phyloP scores from a whole-genome alignment of 2,113 vertebrate species.

The Uria aalge region DNA sequence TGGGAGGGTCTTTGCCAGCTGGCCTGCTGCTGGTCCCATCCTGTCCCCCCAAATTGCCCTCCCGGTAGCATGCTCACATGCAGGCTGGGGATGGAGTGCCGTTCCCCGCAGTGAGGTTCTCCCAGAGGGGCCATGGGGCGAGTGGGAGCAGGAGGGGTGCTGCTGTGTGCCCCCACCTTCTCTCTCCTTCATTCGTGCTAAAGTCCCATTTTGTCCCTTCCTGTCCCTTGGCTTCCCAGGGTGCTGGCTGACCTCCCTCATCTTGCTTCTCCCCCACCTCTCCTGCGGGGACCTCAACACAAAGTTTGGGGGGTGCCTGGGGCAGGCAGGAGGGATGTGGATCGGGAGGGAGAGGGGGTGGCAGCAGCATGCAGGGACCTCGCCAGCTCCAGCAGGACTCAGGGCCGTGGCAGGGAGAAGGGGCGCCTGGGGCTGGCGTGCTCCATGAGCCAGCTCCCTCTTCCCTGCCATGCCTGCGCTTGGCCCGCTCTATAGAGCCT shows the following conservation, averaged over 20 bases:
- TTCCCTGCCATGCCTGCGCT: accelerated
- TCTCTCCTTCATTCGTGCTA: background rate
- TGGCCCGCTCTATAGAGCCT: background rate
- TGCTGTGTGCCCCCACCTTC: background rate
- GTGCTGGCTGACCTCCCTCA: background rate
- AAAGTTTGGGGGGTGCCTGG: background rate
- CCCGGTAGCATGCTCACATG: accelerated
- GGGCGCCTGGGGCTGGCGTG: background rate
- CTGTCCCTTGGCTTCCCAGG: background rate
- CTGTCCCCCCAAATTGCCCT: accelerated
- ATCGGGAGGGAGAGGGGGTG: background rate
- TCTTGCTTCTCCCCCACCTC: accelerated
- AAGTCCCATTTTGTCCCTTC: background rate
- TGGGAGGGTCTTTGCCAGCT: background rate
- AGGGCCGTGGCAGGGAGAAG: background rate
- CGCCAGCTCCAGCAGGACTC: accelerated
- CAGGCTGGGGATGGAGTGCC: background rate
- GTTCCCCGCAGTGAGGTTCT: background rate
- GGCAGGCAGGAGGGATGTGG: background rate
- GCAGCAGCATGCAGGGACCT: background rate
- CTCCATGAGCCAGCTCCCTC: background rate
- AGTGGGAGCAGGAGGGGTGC: background rate
- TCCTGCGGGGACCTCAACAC: accelerated
- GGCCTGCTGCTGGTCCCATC: background rate
- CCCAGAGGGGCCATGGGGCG: background rate